Conservation (phyloP, 2,113 vertebrate genomes). For the Gasterosteus aculeatus region DNA sequence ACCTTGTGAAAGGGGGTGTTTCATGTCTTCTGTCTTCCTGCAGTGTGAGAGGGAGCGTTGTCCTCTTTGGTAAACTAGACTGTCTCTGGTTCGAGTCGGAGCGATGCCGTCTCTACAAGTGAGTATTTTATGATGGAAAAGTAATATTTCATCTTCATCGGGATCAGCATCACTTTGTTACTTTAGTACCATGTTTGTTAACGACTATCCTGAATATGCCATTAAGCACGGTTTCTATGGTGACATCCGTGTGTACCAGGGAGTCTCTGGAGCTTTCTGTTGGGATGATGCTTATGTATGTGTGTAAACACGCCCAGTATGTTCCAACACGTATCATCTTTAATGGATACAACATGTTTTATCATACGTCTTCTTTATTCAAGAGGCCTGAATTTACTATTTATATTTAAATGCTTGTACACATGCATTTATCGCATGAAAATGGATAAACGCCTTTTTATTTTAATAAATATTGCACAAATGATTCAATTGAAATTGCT, state of each 20-base stretch:
- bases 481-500: conserved; percentile 68
- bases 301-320: conserved; percentile 9
- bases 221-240: conserved; percentile 14
- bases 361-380: conserved; percentile 28
- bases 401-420: conserved; percentile 66
- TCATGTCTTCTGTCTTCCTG: background rate
- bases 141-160: background rate
- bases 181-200: conserved; percentile 2
- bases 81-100: background rate
- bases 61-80: background rate
- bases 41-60: background rate
- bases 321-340: conserved; percentile 23
- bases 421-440: conserved; percentile 63
- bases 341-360: conserved; percentile 5
- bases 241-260: background rate
- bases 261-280: background rate
- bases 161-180: background rate
- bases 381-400: conserved; percentile 53
- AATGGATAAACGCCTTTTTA: conserved; percentile 48
- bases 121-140: conserved; percentile 15
- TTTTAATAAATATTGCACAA: conserved; percentile 73
- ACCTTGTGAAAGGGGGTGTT: background rate
- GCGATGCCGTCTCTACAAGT: conserved; percentile 27
- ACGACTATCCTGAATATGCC: background rate
- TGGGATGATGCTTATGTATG: background rate